Percentiles rank a stretch among this genome's conserved stretches.
phyloP scores from a whole-genome alignment of 2,113 vertebrate genomes.

The Heliornis fulica region DNA sequence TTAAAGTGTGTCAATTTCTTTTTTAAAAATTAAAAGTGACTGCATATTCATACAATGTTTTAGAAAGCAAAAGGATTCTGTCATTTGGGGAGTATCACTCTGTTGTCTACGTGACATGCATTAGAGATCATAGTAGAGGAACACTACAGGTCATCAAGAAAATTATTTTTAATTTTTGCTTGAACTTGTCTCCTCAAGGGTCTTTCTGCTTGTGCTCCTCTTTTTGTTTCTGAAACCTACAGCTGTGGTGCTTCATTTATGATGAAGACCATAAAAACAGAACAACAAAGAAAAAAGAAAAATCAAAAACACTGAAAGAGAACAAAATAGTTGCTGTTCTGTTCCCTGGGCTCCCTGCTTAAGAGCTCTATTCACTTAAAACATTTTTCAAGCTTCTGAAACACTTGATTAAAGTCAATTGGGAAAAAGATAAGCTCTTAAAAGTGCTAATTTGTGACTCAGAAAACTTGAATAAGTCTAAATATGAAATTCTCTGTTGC shows the following conservation, averaged over 20 bases:
- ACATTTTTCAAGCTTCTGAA: constrained; percentile 70
- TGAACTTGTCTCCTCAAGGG: not conserved
- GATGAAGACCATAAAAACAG: not conserved
- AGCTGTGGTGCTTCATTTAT: not conserved
- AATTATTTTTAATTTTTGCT: not conserved
- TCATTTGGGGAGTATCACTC: not conserved
- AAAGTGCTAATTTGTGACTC: constrained; percentile 72
- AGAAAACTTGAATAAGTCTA: constrained; percentile 61
- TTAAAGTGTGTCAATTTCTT: not conserved
- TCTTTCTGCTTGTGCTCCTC: not conserved
- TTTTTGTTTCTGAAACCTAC: not conserved
- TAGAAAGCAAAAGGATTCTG: not conserved
- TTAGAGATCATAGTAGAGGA: not conserved
- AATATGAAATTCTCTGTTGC: constrained; percentile 33
- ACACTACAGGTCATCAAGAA: not conserved
- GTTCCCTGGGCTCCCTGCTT: constrained; percentile 25
- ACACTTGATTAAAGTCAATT: constrained; percentile 76
- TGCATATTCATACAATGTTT: not conserved
- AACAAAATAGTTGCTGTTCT: constrained; percentile 12
- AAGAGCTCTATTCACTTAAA: constrained; percentile 71
- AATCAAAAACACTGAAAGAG: not conserved
- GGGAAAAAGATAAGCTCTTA: constrained; percentile 70
- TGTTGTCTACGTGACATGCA: not conserved
- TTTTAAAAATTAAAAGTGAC: not conserved
- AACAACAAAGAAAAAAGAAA: not conserved